Evolutionary conservation across 2,888 invertebrate genomes (phyloP).

Genomic region (Noctua janthe): DNA sequence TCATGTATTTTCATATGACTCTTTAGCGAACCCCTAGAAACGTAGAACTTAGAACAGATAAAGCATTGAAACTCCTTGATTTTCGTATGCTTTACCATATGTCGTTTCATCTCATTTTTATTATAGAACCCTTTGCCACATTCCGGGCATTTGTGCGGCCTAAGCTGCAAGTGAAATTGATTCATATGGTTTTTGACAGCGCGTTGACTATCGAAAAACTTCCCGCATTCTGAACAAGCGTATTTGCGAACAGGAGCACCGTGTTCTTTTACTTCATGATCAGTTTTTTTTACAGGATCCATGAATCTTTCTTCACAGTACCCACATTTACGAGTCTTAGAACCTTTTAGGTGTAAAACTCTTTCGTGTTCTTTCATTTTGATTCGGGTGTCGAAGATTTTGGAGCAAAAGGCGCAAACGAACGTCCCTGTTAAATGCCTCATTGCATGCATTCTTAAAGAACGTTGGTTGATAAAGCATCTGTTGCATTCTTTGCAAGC

Average conservation of each 20-base stretch:
- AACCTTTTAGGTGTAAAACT: conserved; percentile 72
- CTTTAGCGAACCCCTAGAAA: not conserved
- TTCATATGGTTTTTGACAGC: conserved; percentile 70
- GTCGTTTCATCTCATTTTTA: conserved; percentile 47
- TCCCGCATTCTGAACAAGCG: conserved; percentile 74
- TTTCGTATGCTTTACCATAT: conserved; percentile 50
- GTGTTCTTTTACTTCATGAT: conserved; percentile 73
- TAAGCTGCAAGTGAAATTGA: conserved; percentile 72
- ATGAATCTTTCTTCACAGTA: conserved; percentile 75
- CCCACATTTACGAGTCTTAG: conserved; percentile 72
- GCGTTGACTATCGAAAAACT: conserved; percentile 68
- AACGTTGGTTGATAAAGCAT: conserved; percentile 71
- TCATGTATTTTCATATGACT: conserved; percentile 45
- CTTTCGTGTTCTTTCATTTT: conserved; percentile 77
- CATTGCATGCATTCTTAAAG: conserved; percentile 60
- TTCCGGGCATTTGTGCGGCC: conserved; percentile 74
- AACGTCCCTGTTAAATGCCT: conserved; percentile 65
- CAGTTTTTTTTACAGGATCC: conserved; percentile 60
- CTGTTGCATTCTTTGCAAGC: conserved; percentile 74
- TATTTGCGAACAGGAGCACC: conserved; percentile 65
- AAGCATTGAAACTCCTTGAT: conserved; percentile 50
- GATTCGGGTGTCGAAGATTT: conserved; percentile 77
- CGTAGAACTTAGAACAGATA: conserved; percentile 50
- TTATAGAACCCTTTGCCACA: conserved; percentile 55
- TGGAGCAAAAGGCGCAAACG: conserved; percentile 76